These are phyloP conservation scores for Lepus oiostolus DNA, from an alignment of 2,797 vertebrate species.

Conservation along the genomic window DNA sequence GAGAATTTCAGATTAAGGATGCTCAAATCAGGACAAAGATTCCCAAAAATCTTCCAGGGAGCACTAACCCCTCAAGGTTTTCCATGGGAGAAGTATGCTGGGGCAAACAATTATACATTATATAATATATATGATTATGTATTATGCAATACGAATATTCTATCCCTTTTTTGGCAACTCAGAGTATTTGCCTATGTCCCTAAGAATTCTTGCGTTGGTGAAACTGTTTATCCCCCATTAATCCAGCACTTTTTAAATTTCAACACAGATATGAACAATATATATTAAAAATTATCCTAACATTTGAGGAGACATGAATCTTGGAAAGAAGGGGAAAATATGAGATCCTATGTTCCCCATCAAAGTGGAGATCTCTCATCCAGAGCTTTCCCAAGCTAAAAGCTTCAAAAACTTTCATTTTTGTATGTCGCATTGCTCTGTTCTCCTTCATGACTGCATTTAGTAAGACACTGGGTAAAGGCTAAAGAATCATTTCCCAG, in stretches of 20 bases:
- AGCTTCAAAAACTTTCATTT: neutral
- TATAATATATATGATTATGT: neutral
- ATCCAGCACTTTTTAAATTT: neutral
- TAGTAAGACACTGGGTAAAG: neutral
- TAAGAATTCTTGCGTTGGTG: neutral
- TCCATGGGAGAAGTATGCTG: neutral
- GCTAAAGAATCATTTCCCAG: neutral
- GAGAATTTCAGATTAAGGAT: too few species aligned
- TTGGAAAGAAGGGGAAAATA: neutral
- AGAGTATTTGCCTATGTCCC: neutral
- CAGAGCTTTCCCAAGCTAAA: neutral
- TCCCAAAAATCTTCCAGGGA: neutral
- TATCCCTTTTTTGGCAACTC: neutral
- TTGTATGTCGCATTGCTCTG: neutral
- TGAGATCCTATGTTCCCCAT: neutral
- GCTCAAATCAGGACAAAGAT: neutral
- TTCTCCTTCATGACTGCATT: neutral
- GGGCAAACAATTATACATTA: neutral
- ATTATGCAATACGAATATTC: neutral
- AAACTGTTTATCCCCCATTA: neutral
- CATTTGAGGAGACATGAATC: neutral
- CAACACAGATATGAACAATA: neutral
- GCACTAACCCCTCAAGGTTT: neutral
- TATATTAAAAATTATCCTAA: neutral
- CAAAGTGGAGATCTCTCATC: neutral